Percentiles rank a stretch among this genome's conserved stretches.
Evolutionary conservation across 2,113 vertebrate species (phyloP).

Genomic region (Rhegmatorhina hoffmannsi): DNA sequence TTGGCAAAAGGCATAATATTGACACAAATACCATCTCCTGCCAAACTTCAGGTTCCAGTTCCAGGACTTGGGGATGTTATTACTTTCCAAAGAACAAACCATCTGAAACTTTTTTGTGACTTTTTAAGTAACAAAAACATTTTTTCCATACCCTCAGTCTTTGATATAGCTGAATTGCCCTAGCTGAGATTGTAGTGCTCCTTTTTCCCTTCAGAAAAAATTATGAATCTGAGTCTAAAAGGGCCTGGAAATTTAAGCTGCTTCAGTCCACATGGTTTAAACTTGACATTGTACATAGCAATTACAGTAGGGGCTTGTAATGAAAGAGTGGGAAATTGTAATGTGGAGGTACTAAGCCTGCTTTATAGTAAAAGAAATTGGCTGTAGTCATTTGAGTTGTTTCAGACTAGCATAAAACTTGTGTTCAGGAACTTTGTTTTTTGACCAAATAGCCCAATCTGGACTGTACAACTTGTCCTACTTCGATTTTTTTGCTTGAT

Average conservation of each 20-base stretch:
- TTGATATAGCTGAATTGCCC: background rate
- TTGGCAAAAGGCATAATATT: slow-evolving; percentile 24
- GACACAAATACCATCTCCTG: slow-evolving; percentile 44
- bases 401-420: background rate
- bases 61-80: slow-evolving; percentile 14
- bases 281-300: background rate
- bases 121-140: slow-evolving; percentile 42
- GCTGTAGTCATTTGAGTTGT: background rate
- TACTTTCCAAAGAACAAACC: slow-evolving; percentile 31
- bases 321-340: slow-evolving; percentile 13
- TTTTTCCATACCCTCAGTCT: slow-evolving; percentile 36
- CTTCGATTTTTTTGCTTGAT: slow-evolving; percentile 4
- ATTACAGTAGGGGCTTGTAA: slow-evolving; percentile 22
- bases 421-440: slow-evolving; percentile 28
- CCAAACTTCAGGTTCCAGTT: slow-evolving; percentile 33
- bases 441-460: background rate
- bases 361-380: background rate
- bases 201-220: background rate
- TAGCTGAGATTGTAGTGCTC: background rate
- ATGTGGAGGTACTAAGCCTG: background rate
- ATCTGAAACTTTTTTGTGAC: background rate
- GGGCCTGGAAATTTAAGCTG: slow-evolving; percentile 34
- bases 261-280: slow-evolving; percentile 11
- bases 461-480: background rate
- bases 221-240: background rate